phyloP scores from a whole-genome alignment of 2,113 vertebrate genomes.

The Ibidorhyncha struthersii region DNA sequence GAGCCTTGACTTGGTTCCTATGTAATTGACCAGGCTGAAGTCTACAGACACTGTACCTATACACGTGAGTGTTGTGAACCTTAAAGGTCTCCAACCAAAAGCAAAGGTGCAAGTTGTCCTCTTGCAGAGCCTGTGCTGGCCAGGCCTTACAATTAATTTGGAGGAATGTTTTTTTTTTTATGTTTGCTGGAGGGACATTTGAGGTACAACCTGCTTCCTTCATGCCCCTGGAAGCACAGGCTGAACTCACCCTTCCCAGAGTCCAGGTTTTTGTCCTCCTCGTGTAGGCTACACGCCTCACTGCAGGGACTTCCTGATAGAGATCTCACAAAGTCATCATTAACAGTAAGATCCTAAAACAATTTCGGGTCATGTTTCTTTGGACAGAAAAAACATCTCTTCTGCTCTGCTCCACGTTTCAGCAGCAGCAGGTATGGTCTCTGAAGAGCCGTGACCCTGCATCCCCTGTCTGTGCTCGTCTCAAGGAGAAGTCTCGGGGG shows the following conservation, averaged over 20 bases:
- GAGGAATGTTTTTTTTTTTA: rapidly evolving
- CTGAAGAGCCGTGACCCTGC: not conserved
- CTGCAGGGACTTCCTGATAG: not conserved
- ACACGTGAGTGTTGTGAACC: not conserved
- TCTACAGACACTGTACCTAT: not conserved
- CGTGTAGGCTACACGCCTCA: rapidly evolving
- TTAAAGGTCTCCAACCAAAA: not conserved
- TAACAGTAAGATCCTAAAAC: not conserved
- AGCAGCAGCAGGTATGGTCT: rapidly evolving
- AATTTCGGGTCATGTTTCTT: not conserved
- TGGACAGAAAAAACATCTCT: not conserved
- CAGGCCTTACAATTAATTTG: not conserved
- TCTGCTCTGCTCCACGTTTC: not conserved
- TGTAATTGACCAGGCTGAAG: not conserved
- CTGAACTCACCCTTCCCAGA: not conserved
- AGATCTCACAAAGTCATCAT: not conserved
- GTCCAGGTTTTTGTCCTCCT: not conserved
- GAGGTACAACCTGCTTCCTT: not conserved
- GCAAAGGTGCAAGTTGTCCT: not conserved
- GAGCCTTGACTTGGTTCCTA: not conserved
- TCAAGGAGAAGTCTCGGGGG: not conserved
- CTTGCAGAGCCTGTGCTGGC: not conserved
- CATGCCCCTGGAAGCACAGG: not conserved
- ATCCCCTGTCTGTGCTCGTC: rapidly evolving
- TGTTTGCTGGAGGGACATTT: not conserved